Percentiles rank a stretch among this genome's conserved stretches.
Conservation (phyloP, 2,888 invertebrate species). For the Dicycla oo region DNA sequence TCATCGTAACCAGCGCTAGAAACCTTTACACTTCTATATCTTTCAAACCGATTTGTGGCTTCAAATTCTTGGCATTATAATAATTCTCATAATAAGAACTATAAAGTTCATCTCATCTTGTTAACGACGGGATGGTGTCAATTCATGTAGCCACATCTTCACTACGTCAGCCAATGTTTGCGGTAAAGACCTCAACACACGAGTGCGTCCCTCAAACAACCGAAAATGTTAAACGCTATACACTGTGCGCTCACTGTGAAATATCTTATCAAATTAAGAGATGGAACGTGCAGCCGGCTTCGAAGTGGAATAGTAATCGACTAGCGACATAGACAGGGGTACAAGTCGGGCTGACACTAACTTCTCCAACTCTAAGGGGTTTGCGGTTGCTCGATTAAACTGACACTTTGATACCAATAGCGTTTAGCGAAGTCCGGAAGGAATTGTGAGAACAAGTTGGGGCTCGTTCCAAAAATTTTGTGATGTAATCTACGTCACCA, state of each 20-base stretch:
- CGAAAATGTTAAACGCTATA: constrained; percentile 36
- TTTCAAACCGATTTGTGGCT: constrained; percentile 16
- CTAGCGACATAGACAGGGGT: constrained; percentile 42
- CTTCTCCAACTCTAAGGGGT: constrained; percentile 66
- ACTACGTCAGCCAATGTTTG: constrained; percentile 55
- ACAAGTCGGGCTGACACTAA: constrained; percentile 62
- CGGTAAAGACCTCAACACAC: constrained; percentile 36
- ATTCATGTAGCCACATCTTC: constrained; percentile 53
- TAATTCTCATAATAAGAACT: constrained; percentile 40
- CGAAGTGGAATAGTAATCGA: constrained; percentile 62
- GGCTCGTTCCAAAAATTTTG: constrained; percentile 40
- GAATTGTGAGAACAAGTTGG: constrained; percentile 54
- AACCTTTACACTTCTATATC: constrained; percentile 1
- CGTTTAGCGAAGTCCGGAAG: constrained; percentile 62
- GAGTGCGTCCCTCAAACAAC: constrained; percentile 8
- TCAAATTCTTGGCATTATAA: constrained; percentile 12
- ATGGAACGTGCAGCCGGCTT: constrained; percentile 50
- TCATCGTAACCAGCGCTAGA: neutral
- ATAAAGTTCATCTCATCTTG: constrained; percentile 40
- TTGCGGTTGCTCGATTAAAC: constrained; percentile 69
- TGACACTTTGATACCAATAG: constrained; percentile 73
- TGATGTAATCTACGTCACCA: constrained; percentile 44
- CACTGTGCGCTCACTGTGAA: constrained; percentile 52
- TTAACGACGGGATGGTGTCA: constrained; percentile 43
- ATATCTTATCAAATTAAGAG: constrained; percentile 55